Conservation (phyloP, 1,140 invertebrate genomes). For the Philopotamus ludificatus region DNA sequence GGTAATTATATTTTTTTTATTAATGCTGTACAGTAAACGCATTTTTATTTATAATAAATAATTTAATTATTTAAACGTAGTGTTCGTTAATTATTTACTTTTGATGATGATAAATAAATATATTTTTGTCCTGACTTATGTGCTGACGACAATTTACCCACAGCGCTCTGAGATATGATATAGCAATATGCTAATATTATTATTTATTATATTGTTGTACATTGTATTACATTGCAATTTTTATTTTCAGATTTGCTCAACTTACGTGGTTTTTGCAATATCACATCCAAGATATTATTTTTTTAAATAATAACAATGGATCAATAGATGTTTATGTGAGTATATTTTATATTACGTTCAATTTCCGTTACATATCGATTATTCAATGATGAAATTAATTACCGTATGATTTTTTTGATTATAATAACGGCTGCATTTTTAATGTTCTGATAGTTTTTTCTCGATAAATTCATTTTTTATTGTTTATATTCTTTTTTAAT, state of each 20-base stretch:
- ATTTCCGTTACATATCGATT: neutral
- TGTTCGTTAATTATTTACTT: neutral
- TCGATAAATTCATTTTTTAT: neutral
- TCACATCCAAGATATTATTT: neutral
- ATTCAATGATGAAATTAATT: neutral
- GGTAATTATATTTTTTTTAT: too few species aligned
- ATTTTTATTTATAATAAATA: too few species aligned
- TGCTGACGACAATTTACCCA: conserved; percentile 41
- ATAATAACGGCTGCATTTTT: neutral
- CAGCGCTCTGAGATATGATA: conserved; percentile 40
- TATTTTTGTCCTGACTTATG: conserved; percentile 32
- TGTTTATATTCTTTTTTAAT: neutral
- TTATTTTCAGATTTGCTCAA: neutral
- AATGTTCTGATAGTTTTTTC: neutral
- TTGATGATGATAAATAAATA: conserved; percentile 35
- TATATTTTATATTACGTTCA: neutral
- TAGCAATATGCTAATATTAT: neutral
- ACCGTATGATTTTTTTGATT: conserved; percentile 2
- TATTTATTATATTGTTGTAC: neutral
- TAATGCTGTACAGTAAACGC: neutral
- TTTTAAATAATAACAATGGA: neutral
- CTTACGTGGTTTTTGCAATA: neutral
- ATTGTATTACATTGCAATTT: neutral
- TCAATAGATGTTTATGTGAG: neutral
- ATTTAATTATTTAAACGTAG: too few species aligned